Evolutionary conservation across 2,113 vertebrate species (phyloP).

Genomic region (Aix galericulata): DNA sequence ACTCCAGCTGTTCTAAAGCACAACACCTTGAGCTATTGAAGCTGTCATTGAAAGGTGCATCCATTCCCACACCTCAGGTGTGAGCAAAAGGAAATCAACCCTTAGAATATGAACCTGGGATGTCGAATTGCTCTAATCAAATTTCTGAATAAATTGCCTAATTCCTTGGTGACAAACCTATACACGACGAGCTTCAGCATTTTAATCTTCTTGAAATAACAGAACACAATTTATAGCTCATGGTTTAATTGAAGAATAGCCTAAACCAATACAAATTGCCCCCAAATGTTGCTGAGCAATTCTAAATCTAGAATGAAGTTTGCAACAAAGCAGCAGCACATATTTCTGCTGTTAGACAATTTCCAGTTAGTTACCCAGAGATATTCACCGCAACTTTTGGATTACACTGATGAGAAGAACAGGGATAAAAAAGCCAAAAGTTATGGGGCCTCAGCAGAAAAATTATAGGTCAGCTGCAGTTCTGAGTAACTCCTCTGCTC

Average conservation of each 20-base stretch:
- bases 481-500: not conserved
- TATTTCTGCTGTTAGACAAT: not conserved
- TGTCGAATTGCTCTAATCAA: not conserved
- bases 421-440: not conserved
- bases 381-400: not conserved
- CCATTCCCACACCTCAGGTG: not conserved
- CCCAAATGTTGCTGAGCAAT: not conserved
- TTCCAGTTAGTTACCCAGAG: not conserved
- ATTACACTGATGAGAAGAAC: not conserved
- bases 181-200: not conserved
- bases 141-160: not conserved
- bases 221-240: not conserved
- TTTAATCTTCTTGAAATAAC: not conserved
- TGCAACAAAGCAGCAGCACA: not conserved
- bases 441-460: not conserved
- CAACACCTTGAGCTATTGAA: not conserved
- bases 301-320: not conserved
- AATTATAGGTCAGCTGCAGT: not conserved
- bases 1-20: not conserved
- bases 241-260: not conserved
- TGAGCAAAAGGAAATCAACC: not conserved
- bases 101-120: not conserved
- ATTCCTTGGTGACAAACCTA: not conserved
- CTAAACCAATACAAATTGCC: not conserved
- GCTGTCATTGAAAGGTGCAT: rapidly evolving